Percentiles rank a stretch among this genome's conserved stretches.
phyloP scores from a whole-genome alignment of 1,140 invertebrate genomes.

The Amphibalanus amphitrite region DNA sequence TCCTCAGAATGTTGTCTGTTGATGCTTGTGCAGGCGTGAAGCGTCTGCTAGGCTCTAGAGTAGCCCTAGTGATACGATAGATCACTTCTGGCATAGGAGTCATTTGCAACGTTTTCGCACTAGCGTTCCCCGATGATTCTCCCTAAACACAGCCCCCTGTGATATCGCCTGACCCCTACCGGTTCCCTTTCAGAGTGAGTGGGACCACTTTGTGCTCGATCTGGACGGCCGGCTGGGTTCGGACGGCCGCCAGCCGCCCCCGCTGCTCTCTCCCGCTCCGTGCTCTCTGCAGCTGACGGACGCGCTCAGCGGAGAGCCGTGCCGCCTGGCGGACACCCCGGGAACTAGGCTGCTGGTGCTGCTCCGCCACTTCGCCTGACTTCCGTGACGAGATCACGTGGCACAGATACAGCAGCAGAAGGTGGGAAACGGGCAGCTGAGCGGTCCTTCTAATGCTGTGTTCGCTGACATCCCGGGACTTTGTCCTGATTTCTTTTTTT shows the following conservation, averaged over 20 bases:
- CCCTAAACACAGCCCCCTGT: too few relatives aligned
- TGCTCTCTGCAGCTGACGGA: background rate
- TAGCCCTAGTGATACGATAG: too few relatives aligned
- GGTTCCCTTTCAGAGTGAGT: background rate
- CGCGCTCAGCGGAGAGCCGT: background rate
- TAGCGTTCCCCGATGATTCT: too few relatives aligned
- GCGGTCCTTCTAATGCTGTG: too few relatives aligned
- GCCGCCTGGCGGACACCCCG: background rate
- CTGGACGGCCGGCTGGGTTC: background rate
- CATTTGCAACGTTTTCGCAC: too few relatives aligned
- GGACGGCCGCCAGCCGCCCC: background rate
- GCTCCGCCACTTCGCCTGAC: constrained; percentile 16
- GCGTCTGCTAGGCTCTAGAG: too few relatives aligned
- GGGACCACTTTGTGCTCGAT: background rate
- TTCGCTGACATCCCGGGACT: too few relatives aligned
- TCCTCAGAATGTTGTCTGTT: too few relatives aligned
- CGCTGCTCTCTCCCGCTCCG: background rate
- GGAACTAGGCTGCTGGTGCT: constrained; percentile 10
- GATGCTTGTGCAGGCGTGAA: too few relatives aligned
- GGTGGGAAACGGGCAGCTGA: background rate
- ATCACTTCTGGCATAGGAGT: too few relatives aligned
- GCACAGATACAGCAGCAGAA: constrained; percentile 11
- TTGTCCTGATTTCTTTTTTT: too few relatives aligned
- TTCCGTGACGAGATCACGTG: constrained; percentile 17
- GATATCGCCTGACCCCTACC: too few relatives aligned